Evolutionary conservation across 2,113 vertebrate species (phyloP).

Genomic region (Ceyx margarethae): DNA sequence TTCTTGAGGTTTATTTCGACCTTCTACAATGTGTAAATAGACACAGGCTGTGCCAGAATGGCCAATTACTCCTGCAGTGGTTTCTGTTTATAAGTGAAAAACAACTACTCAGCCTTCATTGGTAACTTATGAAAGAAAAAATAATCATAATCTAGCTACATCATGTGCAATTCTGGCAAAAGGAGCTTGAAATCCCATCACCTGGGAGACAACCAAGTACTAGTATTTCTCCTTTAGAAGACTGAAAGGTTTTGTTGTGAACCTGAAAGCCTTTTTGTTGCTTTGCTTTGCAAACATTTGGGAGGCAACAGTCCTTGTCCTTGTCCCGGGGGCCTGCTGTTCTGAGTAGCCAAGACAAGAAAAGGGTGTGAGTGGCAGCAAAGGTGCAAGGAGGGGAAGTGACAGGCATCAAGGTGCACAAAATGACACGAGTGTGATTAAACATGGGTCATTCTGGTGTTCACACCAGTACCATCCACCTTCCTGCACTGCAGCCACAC

Average conservation of each 20-base stretch:
- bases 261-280: neutral
- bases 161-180: neutral
- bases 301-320: neutral
- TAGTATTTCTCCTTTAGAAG: neutral
- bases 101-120: neutral
- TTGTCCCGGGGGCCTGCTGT: neutral
- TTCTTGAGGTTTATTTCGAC: neutral
- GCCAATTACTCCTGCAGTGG: neutral
- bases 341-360: neutral
- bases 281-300: neutral
- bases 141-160: neutral
- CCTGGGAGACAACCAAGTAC: constrained; percentile 33
- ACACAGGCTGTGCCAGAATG: neutral
- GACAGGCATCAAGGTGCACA: neutral
- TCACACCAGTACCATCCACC: neutral
- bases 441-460: neutral
- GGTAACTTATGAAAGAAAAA: neutral
- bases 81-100: neutral
- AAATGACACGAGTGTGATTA: neutral
- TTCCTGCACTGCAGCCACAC: neutral
- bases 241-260: neutral
- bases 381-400: neutral
- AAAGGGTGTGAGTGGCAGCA: neutral
- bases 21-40: neutral
- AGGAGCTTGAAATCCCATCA: constrained; percentile 19